Conservation (phyloP, 2,888 invertebrate species). For the Achlya flavicornis region DNA sequence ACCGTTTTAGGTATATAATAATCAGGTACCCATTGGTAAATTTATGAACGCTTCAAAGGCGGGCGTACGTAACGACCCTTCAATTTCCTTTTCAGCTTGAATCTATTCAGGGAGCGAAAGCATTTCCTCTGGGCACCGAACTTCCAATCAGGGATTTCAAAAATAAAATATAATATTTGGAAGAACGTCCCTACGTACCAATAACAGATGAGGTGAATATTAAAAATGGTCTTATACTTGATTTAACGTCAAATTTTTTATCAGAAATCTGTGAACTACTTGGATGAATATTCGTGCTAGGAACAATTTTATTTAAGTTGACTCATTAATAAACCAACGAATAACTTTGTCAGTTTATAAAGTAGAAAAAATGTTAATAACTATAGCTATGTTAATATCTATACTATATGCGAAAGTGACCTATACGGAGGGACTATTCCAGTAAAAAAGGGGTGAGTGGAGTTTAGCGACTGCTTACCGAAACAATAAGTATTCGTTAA, state of each 20-base stretch:
- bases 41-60: slow-evolving; percentile 69
- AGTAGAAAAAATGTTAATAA: not conserved
- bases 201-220: slow-evolving; percentile 69
- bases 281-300: slow-evolving; percentile 18
- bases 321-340: slow-evolving; percentile 36
- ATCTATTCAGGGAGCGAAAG: slow-evolving; percentile 72
- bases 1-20: slow-evolving; percentile 54
- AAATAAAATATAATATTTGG: slow-evolving; percentile 55
- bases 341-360: not conserved
- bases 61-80: slow-evolving; percentile 73
- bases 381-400: too few relatives aligned
- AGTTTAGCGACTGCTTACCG: slow-evolving; percentile 48
- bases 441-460: slow-evolving; percentile 39
- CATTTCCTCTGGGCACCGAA: slow-evolving; percentile 65
- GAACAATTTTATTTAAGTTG: slow-evolving; percentile 14
- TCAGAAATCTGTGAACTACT: slow-evolving; percentile 12
- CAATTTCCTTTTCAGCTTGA: slow-evolving; percentile 77
- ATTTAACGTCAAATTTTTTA: slow-evolving; percentile 31
- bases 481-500: slow-evolving; percentile 57
- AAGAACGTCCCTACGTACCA: slow-evolving; percentile 42
- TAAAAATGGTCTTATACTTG: slow-evolving; percentile 58
- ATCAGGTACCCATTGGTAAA: slow-evolving; percentile 65
- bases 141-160: slow-evolving; percentile 66
- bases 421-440: slow-evolving; percentile 39
- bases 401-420: slow-evolving; percentile 26